Conservation (phyloP, 2,797 vertebrate species). For the Enteromius viviparus region DNA sequence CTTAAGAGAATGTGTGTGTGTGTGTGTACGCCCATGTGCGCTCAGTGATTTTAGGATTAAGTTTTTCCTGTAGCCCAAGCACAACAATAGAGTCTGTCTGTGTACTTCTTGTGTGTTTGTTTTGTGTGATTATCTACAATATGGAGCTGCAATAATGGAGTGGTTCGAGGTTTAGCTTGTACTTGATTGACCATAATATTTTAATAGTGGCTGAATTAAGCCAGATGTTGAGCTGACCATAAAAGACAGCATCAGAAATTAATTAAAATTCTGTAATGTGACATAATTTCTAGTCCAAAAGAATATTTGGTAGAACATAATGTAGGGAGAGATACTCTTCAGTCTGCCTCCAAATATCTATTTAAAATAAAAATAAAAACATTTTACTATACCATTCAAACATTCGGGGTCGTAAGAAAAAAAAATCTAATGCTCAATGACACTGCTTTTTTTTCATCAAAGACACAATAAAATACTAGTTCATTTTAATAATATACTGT, state of each 20-base stretch:
- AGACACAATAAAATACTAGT: not conserved
- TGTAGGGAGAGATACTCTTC: not conserved
- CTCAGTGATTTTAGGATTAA: conserved; percentile 27
- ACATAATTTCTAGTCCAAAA: not conserved
- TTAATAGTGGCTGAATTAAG: not conserved
- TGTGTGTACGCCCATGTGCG: conserved; percentile 29
- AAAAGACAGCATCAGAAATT: not conserved
- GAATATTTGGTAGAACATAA: not conserved
- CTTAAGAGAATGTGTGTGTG: conserved; percentile 36
- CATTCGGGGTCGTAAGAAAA: not conserved
- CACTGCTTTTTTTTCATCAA: not conserved
- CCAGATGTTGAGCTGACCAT: not conserved
- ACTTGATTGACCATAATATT: not conserved
- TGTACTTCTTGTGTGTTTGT: conserved; percentile 7
- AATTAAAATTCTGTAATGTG: not conserved
- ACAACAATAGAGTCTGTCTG: conserved; percentile 30
- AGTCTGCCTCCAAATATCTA: no score
- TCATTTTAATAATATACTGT: not conserved
- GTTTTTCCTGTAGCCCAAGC: conserved; percentile 20
- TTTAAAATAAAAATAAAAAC: no score
- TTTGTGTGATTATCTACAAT: not conserved
- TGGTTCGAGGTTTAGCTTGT: not conserved
- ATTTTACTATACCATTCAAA: not conserved
- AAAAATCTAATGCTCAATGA: not conserved
- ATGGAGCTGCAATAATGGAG: not conserved